phyloP scores from a whole-genome alignment of 1,140 invertebrate genomes.

The Streblospio benedicti region DNA sequence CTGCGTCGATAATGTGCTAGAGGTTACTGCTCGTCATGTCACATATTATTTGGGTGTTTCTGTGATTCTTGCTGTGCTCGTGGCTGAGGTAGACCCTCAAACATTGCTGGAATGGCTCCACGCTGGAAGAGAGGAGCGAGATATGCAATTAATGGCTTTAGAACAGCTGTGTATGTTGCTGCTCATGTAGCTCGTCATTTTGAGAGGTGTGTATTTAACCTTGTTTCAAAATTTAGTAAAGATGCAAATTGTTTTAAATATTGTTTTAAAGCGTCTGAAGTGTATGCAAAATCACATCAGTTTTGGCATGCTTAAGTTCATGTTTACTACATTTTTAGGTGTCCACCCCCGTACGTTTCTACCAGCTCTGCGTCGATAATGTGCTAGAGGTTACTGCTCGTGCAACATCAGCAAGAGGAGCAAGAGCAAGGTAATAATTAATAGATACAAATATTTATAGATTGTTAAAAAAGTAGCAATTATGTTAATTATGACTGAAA shows the following conservation, averaged over 20 bases:
- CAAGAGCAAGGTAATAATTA: too few species aligned
- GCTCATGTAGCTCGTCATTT: constrained; percentile 98
- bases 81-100: constrained; percentile 95
- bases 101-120: constrained; percentile 97
- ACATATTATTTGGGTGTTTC: too few species aligned
- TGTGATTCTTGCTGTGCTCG: too few species aligned
- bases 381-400: constrained; percentile 93
- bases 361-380: constrained; percentile 93
- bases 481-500: too few species aligned
- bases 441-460: too few species aligned
- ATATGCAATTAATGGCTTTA: constrained; percentile 95
- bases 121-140: constrained; percentile 88
- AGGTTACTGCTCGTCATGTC: constrained; percentile 90
- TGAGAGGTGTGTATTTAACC: constrained; percentile 67
- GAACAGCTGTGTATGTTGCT: constrained; percentile 98
- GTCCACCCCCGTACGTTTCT: constrained; percentile 95
- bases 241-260: background rate
- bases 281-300: background rate
- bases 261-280: background rate
- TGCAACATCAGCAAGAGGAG: too few species aligned
- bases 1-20: constrained; percentile 94
- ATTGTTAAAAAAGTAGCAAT: too few species aligned
- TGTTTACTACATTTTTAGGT: constrained; percentile 58
- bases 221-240: background rate
- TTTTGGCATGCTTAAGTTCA: constrained; percentile 8